Base-by-base conservation (phyloP, 2,888 invertebrate genomes). In the Euplexia lucipara region DNA sequence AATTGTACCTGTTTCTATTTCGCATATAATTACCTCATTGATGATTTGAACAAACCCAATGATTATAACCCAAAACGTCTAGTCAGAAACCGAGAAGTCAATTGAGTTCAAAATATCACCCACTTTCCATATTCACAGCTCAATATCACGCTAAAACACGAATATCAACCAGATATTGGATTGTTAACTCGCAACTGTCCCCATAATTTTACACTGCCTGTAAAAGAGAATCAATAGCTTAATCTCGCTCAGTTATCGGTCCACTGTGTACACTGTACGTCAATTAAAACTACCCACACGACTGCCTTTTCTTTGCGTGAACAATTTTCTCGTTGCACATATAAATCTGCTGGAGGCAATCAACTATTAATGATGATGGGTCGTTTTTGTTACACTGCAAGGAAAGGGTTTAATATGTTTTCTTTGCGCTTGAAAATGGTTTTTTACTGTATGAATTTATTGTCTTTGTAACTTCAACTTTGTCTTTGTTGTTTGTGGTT, bases 231-330 rank as follows among this genome's bases (percentile, higher is more conserved):
- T 78, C 80, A 79, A 84, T 84, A 72, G 75, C 69, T 81, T 84
- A 79, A 82, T 85, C 83, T 80, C 56, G 72, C 72, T 73, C 79
- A 83, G 72, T 83, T 81, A 84, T 83, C 59, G 80, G 77, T 76
- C 84, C 78, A 57, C 56, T 51, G 85, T 69, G 85, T 80, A 68
- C 74, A 79, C 72, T 85, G 68, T 79, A 75, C 35, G 80, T 76
- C 86, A 77, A 75, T 83, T 81, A 80, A 67, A 80, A 81, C 52
- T 47, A 53, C 60, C 60, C 65, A 75, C 69, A 63, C 41, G 60
- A 37, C 53, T 51, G 48, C 48, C 49, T 54, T 72, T 80, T 77
- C 67, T 74, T 70, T 54, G 47, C 53, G 16, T 8, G 41, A 59
- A 54, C 59, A 63, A 63, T 76, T 73, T 73, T 57, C 67, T 73